These are phyloP conservation scores for Cryptomyrus ogoouensis DNA, from an alignment of 2,113 vertebrate species.

Conservation along the genomic window DNA sequence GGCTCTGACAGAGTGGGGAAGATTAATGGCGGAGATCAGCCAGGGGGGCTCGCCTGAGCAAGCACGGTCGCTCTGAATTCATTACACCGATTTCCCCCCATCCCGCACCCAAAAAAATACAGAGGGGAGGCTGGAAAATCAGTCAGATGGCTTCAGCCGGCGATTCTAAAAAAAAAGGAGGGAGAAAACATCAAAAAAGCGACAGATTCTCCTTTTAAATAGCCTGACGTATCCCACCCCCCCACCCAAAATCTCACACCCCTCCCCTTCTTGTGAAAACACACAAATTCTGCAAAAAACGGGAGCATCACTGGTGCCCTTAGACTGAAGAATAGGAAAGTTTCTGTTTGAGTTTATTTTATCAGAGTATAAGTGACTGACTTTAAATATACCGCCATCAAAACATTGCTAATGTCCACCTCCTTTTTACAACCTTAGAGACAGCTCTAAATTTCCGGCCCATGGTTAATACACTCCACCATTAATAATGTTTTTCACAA, in stretches of 20 bases:
- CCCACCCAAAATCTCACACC: neutral
- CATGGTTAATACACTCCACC: neutral
- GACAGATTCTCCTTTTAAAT: constrained; percentile 25
- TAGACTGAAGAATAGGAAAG: neutral
- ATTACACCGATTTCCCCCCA: constrained; percentile 76
- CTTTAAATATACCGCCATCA: neutral
- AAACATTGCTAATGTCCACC: neutral
- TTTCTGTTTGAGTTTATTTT: neutral
- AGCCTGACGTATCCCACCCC: neutral
- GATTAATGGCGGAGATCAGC: constrained; percentile 72
- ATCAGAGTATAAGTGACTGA: neutral
- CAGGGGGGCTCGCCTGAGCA: constrained; percentile 65
- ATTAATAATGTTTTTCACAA: neutral
- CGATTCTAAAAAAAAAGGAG: constrained; percentile 35
- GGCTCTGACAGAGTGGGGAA: constrained; percentile 77
- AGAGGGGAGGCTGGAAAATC: constrained; percentile 8
- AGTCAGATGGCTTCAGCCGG: constrained; percentile 14
- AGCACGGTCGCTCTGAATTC: constrained; percentile 75
- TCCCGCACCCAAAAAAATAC: constrained; percentile 55
- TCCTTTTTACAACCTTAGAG: neutral
- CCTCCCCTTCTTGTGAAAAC: neutral
- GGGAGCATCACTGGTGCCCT: neutral
- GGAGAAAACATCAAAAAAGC: constrained; percentile 21
- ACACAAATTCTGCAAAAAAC: neutral
- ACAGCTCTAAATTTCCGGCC: neutral